phyloP scores from a whole-genome alignment of 2,888 invertebrate genomes.

The Hydraecia micacea region DNA sequence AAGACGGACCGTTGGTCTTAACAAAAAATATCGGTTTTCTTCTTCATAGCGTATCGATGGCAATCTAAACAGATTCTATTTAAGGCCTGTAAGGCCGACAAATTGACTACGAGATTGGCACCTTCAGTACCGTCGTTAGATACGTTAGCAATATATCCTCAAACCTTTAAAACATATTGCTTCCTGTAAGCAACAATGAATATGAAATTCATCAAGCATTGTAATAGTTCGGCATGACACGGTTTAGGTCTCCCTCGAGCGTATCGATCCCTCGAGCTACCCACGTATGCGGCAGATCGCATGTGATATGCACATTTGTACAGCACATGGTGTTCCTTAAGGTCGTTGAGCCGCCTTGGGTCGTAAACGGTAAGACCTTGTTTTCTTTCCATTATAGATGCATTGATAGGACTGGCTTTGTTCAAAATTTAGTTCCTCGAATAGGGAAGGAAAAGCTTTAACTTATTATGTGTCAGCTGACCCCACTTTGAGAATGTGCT shows the following conservation, averaged over 20 bases:
- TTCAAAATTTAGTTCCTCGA: not conserved
- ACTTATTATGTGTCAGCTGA: not conserved
- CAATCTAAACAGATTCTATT: not conserved
- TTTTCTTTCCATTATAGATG: constrained; percentile 28
- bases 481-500: not conserved
- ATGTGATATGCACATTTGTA: constrained; percentile 51
- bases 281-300: constrained; percentile 44
- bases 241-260: constrained; percentile 31
- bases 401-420: constrained; percentile 18
- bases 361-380: constrained; percentile 12
- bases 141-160: not conserved
- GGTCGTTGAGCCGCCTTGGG: constrained; percentile 38
- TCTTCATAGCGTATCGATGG: not conserved
- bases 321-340: constrained; percentile 38
- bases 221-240: constrained; percentile 24
- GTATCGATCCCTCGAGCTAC: constrained; percentile 38
- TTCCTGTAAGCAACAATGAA: constrained; percentile 1
- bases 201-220: constrained; percentile 24
- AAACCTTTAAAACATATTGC: not conserved
- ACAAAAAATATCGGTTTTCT: not conserved
- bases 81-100: not conserved
- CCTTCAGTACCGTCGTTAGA: not conserved
- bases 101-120: not conserved
- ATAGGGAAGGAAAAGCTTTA: not conserved
- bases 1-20: not conserved